Evolutionary conservation across 2,888 invertebrate genomes (phyloP), one percentile per base, ranked within the genome.

Genomic region (Bombylius major): DNA sequence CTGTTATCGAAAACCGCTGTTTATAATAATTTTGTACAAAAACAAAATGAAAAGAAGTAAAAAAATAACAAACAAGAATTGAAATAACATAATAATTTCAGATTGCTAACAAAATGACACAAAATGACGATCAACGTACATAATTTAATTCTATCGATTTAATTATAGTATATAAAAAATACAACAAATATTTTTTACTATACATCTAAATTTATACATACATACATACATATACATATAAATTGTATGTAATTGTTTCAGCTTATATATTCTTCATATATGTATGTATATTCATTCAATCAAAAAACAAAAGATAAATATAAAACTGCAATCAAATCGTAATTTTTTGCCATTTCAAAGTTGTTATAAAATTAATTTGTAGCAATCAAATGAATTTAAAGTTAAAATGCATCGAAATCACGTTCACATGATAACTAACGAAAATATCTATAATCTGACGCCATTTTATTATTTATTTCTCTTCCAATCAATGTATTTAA

Each of bases 381-480:
- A 42, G 39, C 12, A 42, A 42, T 42, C 39, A 42, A 42, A 42
- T 8, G 12, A 42, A 42, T 42, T 42, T 11, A 11, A 42, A 42
- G 12, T 42, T 5, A 11, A 42, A 11, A 42, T 42, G 39, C 5
- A 42, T 42, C 2, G 12, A 56, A 46, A 58, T 58, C 58, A 58
- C 58, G 58, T 58, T 56, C 56, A 55, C 39, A 56, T 55, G 56
- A 59, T 55, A 56, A 54, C 56, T 51, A 49, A 56, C 51, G 54
- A 32, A 51, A 58, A 56, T 56, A 47, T 48, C 56, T 56, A 56
- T 58, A 54, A 56, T 58, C 56, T 56, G 48, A 39, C 56, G 58
- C 56, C 56, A 58, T 56, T 58, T 58, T 45, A 23, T 23, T 23
- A 23, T 23, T 23, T 23, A 23, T 23, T 23, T 23, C 23, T 23